These are phyloP conservation scores for Doris montereyensis DNA, from an alignment of 2,888 invertebrate genomes.

Conservation along the genomic window DNA sequence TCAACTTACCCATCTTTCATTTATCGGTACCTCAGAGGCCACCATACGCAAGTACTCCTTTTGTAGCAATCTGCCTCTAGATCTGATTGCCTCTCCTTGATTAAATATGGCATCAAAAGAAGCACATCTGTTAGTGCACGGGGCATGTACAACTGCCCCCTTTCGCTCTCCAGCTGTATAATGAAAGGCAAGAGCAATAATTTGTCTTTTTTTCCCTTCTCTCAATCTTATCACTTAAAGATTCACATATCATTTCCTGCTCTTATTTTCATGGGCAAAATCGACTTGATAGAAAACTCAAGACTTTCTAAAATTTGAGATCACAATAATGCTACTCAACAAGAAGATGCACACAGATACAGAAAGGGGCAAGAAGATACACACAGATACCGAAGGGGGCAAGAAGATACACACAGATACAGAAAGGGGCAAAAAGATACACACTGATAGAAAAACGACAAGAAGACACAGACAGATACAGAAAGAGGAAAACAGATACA, in stretches of 20 bases:
- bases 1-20: not conserved
- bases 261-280: not conserved
- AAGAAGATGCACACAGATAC: too few species aligned
- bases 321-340: too few species aligned
- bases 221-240: not conserved
- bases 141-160: conserved; percentile 53
- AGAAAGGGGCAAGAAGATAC: too few species aligned
- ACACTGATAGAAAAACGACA: too few species aligned
- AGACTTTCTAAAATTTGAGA: too few species aligned
- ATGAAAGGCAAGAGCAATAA: not conserved
- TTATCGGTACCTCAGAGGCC: conserved; percentile 20
- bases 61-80: conserved; percentile 51
- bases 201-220: not conserved
- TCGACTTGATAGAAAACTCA: too few species aligned
- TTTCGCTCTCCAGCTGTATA: conserved; percentile 47
- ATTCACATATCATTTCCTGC: not conserved
- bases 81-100: conserved; percentile 50
- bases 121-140: conserved; percentile 58
- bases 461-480: too few species aligned
- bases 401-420: too few species aligned
- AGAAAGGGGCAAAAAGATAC: too few species aligned
- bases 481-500: too few species aligned
- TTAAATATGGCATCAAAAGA: conserved; percentile 45
- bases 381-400: too few species aligned
- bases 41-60: conserved; percentile 52